Evolutionary conservation across 2,797 vertebrate species (phyloP).

Genomic region (Steatocranus sp.): DNA sequence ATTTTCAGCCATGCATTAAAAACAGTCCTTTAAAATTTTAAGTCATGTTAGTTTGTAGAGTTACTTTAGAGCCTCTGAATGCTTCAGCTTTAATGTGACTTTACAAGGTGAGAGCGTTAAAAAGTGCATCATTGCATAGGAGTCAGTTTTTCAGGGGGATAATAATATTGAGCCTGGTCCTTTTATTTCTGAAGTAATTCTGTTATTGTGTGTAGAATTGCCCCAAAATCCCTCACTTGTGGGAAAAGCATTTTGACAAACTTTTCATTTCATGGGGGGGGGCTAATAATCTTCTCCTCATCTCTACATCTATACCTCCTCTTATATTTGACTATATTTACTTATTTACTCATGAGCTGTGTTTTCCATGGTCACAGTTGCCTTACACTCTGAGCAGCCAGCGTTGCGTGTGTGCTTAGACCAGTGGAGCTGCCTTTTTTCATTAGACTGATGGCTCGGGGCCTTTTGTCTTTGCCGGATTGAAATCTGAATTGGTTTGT

Average conservation of each 20-base stretch:
- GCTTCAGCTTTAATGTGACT: neutral
- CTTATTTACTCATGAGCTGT: neutral
- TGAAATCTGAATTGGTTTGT: conserved; percentile 81
- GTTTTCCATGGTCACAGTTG: neutral
- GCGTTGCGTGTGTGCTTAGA: conserved; percentile 38
- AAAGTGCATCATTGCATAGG: accelerated
- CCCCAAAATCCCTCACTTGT: neutral
- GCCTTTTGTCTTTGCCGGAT: conserved; percentile 65
- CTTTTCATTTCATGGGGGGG: accelerated
- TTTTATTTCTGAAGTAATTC: neutral
- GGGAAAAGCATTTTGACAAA: neutral
- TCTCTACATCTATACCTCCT: neutral
- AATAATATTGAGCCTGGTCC: neutral
- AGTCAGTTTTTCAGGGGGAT: neutral
- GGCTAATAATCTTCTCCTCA: neutral
- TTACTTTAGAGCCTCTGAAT: neutral
- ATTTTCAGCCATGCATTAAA: neutral
- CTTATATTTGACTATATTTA: neutral
- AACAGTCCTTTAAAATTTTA: neutral
- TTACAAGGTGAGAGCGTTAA: neutral
- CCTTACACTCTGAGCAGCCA: conserved; percentile 2
- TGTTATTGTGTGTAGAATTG: neutral
- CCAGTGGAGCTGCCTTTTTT: conserved; percentile 69
- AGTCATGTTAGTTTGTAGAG: neutral
- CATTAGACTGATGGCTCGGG: conserved; percentile 74